Base-by-base conservation (phyloP, 2,113 vertebrate species). In the Smithornis capensis region DNA sequence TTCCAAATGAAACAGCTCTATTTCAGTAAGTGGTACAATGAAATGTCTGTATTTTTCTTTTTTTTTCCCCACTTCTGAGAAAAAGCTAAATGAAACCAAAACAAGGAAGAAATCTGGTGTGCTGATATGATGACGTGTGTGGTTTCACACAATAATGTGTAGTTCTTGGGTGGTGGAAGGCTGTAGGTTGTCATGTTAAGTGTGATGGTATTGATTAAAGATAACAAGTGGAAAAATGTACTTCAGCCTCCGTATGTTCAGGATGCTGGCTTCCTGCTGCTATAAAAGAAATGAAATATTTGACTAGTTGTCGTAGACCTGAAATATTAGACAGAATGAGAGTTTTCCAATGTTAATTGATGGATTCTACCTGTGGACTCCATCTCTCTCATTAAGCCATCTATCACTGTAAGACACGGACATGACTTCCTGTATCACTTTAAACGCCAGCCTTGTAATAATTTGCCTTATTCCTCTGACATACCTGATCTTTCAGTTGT, bases 371-470 rank as follows among this genome's bases (percentile, higher is more conserved):
- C 47, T 91, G 70, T 83, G 78, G 47, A 89, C 63, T 60, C n/a
- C 47, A 68, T 79, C 38, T n/a, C 17, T 93, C 65, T 95, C 71
- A 83, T 95, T 84, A 95, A 85, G 52, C 44, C 67, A 67, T 70
- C 67, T 80, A 71, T 42, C 86, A 73, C 62, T 53, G 19, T 83
- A 73, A 92, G 87, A 50, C 87, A 87, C 1, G 6, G 68, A 90
- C 87, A 24, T 74, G 89, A 83, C 55, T 96, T 96, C 91, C 68
- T 80, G 76, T 44, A 64, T 70, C 73, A 60, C 42, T 93, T 81
- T 74, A 95, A 97, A 97, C 97, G 93, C 89, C 93, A 97, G 73
- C 53, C 65, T 83, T 94, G 68, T 50, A 84, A 95, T 92, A 12
- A 56, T 96, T 97, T 89, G 73, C 84, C 69, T 78, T 73, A 65